These are phyloP conservation scores for Chrysolina oricalcia DNA, from an alignment of 2,888 invertebrate genomes.

Conservation along the genomic window DNA sequence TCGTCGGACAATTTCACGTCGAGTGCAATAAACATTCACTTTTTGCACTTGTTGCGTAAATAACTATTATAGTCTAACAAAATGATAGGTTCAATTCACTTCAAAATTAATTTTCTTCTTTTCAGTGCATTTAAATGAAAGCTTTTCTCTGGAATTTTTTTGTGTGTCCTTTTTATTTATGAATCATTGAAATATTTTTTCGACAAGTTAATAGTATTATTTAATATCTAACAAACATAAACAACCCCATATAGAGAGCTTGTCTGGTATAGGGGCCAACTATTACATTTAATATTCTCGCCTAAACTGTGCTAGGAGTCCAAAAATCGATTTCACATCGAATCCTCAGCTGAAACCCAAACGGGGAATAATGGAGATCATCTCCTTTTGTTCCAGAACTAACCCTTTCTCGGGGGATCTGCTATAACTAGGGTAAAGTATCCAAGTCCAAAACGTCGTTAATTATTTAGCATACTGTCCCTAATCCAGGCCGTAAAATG, in stretches of 20 bases:
- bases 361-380: slow-evolving; percentile 21
- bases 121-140: too few relatives aligned
- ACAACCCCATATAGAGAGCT: background rate
- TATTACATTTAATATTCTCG: background rate
- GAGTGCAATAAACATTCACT: too few relatives aligned
- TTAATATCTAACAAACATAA: background rate
- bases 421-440: background rate
- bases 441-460: slow-evolving; percentile 8
- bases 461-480: slow-evolving; percentile 12
- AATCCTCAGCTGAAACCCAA: slow-evolving; percentile 2
- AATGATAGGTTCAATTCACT: too few relatives aligned
- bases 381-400: slow-evolving; percentile 19
- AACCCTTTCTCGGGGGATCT: slow-evolving; percentile 16
- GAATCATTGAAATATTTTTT: too few relatives aligned
- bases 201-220: background rate
- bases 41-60: too few relatives aligned
- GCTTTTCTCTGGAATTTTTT: too few relatives aligned
- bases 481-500: background rate
- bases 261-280: background rate
- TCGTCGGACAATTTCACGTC: too few relatives aligned
- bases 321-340: slow-evolving; percentile 16
- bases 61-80: too few relatives aligned
- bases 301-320: background rate
- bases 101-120: too few relatives aligned
- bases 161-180: too few relatives aligned